Evolutionary conservation across 2,113 vertebrate genomes (phyloP), one percentile per base, ranked within the genome.

Genomic region (Dunckerocampus dactyliophorus): DNA sequence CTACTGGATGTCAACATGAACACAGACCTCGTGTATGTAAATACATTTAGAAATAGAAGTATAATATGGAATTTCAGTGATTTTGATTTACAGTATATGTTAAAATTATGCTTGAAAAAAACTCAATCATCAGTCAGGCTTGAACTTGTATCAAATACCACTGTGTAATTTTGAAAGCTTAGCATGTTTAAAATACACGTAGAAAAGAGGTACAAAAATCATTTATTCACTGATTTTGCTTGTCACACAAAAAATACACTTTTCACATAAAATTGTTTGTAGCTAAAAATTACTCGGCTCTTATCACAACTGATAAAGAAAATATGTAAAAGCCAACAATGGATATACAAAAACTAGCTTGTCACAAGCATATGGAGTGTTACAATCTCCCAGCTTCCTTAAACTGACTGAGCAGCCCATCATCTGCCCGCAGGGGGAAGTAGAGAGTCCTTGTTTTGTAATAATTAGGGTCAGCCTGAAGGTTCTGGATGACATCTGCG

Each of bases 401-500:
- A 78, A 96, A 92, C 55, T 85, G 88, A 28, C 61, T 39, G 1
- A 96, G 82, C 42, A 99, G 87, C 0, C 77, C 84, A 0, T 97
- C 92, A 0, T 93, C 93, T 0, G 89, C 90, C 22, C 91, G 85
- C 21, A 96, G 82, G 2, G 94, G 76, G 42, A 93, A 97, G 79
- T 89, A 90, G 34, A 99, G 77, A 0, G 91, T 91, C 20, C 91
- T 87, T 10, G 34, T 87, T 55, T 81, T 81, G 78, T 98, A 99
- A 82, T 90, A 90, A 0, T 0, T 0, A 0, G 93, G 58, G 65
- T 95, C 85, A 0, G 39, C 45, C 53, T 86, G 88, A 53, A 99
- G 86, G 88, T 97, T 96, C 67, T 95, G 92, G 0, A 99, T 92
- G 62, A 98, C 93, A 0, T 96, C 92, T 0, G 87, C 72, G 24